Evolutionary conservation across 2,888 invertebrate genomes (phyloP), one percentile per base, ranked within the genome.

Genomic region (Chalcis sispes): DNA sequence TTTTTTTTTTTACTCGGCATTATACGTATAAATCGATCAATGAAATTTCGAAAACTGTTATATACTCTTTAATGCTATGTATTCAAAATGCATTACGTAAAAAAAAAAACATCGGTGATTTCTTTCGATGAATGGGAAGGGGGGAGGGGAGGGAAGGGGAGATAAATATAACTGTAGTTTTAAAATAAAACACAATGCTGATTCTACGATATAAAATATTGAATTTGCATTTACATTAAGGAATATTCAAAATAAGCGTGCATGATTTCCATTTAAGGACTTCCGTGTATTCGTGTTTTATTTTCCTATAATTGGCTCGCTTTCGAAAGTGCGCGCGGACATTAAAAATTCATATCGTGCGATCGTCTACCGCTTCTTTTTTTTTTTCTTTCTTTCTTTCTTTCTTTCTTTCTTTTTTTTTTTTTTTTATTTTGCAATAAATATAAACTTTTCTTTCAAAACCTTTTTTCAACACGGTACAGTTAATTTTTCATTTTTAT

Each of bases 311-410:
- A 61, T 46, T 58, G 58, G 50, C 46, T 62, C 7, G 62, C 46
- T 42, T 52, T 71, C 18, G 58, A 58, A 58, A 58, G 56, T 18
- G 42, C 67, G 0, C n/a, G 29, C 29, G 56, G 1, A 27, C 40
- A 67, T 66, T 56, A 67, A 42, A 67, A 56, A 56, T 56, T 56
- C 42, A 46, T 56, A 67, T 54, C 56, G 42, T n/a, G n/a, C 42
- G 56, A 42, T 27, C 20, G 52, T 23, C n/a, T n/a, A 52, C 5
- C 2, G 32, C 29, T 27, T 18, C 2, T 20, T 5, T 20, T 54
- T 54, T 29, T 54, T 46, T 29, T n/a, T n/a, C n/a, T n/a, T n/a
- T n/a, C n/a, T n/a, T n/a, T n/a, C n/a, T n/a, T n/a, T n/a, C n/a
- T n/a, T n/a, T n/a, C n/a, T n/a, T n/a, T n/a, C n/a, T n/a, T n/a